These are phyloP conservation scores for Xestia rhomboidea DNA, from an alignment of 2,888 invertebrate species.

Conservation along the genomic window DNA sequence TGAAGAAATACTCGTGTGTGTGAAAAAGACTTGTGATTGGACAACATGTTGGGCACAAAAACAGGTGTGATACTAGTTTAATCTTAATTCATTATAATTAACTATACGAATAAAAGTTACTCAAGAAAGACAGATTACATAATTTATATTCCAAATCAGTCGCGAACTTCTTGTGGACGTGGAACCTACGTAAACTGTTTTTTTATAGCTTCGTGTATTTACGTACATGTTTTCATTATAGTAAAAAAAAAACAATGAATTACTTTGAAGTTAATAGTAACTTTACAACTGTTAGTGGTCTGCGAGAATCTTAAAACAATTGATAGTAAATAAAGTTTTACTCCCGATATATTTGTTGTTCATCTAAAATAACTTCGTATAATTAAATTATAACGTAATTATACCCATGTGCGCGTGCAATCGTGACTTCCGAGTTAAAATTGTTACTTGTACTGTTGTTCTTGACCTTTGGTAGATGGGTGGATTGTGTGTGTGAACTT, in stretches of 20 bases:
- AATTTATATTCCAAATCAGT: background rate
- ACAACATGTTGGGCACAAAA: background rate
- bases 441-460: background rate
- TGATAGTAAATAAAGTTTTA: background rate
- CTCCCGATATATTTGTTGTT: background rate
- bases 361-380: background rate
- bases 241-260: background rate
- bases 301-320: slow-evolving; percentile 1
- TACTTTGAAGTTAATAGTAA: background rate
- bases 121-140: background rate
- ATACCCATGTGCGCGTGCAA: background rate
- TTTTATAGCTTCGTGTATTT: background rate
- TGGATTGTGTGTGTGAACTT: background rate
- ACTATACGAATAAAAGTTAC: background rate
- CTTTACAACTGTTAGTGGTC: background rate
- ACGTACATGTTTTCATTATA: background rate
- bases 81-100: background rate
- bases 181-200: background rate
- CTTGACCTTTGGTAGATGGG: slow-evolving; percentile 14
- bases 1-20: background rate
- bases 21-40: background rate
- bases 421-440: slow-evolving; percentile 13
- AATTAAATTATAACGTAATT: background rate
- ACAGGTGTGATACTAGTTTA: background rate
- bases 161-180: background rate